Percentiles rank a stretch among this genome's conserved stretches.
Evolutionary conservation across 2,888 invertebrate species (phyloP).

Genomic region (Monoplex corrugatus): DNA sequence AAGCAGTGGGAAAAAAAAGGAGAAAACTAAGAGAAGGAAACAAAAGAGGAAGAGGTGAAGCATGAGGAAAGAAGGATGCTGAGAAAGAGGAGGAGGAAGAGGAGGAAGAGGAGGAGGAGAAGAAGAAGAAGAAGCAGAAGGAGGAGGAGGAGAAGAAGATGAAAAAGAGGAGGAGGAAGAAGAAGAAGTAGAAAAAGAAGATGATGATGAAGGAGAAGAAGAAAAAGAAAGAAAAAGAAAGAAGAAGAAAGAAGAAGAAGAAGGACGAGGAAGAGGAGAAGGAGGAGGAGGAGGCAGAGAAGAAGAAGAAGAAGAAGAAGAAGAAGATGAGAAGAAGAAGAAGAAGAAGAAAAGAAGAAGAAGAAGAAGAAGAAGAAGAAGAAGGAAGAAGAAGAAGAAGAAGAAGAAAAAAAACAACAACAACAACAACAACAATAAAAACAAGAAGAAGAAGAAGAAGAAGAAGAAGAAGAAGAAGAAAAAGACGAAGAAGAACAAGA

Average conservation of each 20-base stretch:
- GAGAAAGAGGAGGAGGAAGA: background rate
- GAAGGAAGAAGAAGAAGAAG: constrained; percentile 43
- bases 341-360: constrained; percentile 18
- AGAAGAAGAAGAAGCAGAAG: background rate
- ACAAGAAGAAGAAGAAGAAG: background rate
- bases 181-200: constrained; percentile 37
- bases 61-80: constrained; percentile 7
- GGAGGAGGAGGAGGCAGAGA: background rate
- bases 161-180: constrained; percentile 17
- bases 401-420: constrained; percentile 36
- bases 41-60: constrained; percentile 8
- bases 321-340: constrained; percentile 34
- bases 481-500: background rate
- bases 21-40: background rate
- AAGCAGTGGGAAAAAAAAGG: background rate
- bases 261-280: background rate
- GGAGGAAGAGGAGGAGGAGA: background rate
- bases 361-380: background rate
- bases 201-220: constrained; percentile 24
- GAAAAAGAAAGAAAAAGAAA: background rate
- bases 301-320: background rate
- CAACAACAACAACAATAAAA: background rate
- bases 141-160: background rate
- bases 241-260: background rate
- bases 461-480: constrained; percentile 26